Evolutionary conservation across 2,888 invertebrate genomes (phyloP), one percentile per base, ranked within the genome.

Genomic region (Lagria hirta): DNA sequence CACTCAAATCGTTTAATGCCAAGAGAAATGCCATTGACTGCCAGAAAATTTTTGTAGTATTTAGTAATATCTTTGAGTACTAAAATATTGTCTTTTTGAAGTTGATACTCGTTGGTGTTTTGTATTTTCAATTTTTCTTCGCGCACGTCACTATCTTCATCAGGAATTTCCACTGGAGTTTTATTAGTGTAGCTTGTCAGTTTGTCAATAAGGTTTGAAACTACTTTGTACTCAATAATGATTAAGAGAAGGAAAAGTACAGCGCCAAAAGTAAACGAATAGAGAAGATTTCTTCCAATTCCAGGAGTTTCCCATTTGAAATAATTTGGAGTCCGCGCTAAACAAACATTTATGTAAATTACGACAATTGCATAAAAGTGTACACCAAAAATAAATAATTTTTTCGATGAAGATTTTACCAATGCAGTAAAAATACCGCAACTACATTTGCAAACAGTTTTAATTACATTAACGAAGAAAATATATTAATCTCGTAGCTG

Each of bases 1-100:
- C 88, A 88, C 70, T 90, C 90, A 5, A 79, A 79, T 44, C 82
- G 75, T 35, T 79, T 80, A 0, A 88, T 81, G 28, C 82, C 86
- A 62, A 81, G 65, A 62, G 68, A 69, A 12, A 58, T 48, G 55
- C 85, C 84, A 65, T 90, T 83, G 0, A 95, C 94, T 1, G 92
- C 93, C 35, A 84, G 68, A 47, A 87, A 77, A 0, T 64, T 62
- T 4, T 80, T 81, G 44, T 70, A 70, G 61, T 92, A 93, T 68
- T 93, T 93, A 11, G 84, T 80, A 5, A 93, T 73, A 48, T 78
- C 75, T 47, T 78, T 78, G 6, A 86, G 65, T 1, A 84, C 79
- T 2, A 87, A 65, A 28, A 76, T 79, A 54, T 79, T 74, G 6
- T 63, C 58, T 0, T 63, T 57, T 0, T 57, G 28, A 8, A 77